Conservation (phyloP, 2,797 vertebrate genomes). For the Neosalanx taihuensis region DNA sequence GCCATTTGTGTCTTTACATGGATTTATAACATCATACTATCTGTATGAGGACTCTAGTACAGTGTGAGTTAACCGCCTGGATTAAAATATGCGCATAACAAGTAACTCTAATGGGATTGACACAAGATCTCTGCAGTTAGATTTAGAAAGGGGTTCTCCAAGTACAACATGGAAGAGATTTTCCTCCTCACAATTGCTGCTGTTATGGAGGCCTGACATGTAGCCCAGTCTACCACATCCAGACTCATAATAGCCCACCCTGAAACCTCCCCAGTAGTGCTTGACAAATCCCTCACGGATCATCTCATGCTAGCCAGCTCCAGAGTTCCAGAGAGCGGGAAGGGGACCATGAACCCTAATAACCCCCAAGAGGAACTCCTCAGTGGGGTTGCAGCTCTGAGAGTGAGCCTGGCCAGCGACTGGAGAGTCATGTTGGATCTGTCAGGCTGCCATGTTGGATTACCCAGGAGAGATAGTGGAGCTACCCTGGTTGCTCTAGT, state of each 20-base stretch:
- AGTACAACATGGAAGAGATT: not conserved
- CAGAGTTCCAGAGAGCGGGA: constrained; percentile 25
- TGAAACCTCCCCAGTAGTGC: not conserved
- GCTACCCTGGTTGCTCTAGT: constrained; percentile 40
- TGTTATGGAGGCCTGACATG: too few relatives aligned
- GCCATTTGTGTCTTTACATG: not conserved
- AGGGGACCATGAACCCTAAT: constrained; percentile 35
- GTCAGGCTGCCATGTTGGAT: constrained; percentile 35
- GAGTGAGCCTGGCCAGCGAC: constrained; percentile 34
- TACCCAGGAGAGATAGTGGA: constrained; percentile 26
- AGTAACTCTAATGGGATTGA: not conserved
- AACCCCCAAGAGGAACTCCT: constrained; percentile 33
- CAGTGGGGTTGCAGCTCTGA: constrained; percentile 38
- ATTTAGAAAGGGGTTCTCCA: not conserved
- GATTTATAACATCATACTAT: not conserved
- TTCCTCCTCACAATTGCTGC: not conserved
- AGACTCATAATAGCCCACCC: not conserved
- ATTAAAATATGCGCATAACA: not conserved
- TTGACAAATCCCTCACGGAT: constrained; percentile 10
- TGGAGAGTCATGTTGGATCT: constrained; percentile 41
- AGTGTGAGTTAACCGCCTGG: not conserved
- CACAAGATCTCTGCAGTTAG: not conserved
- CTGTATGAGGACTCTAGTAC: not conserved
- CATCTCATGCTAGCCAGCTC: constrained; percentile 9
- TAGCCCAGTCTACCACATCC: not conserved